These are phyloP conservation scores for Emberiza fucata DNA, from an alignment of 2,113 vertebrate species.

Conservation along the genomic window DNA sequence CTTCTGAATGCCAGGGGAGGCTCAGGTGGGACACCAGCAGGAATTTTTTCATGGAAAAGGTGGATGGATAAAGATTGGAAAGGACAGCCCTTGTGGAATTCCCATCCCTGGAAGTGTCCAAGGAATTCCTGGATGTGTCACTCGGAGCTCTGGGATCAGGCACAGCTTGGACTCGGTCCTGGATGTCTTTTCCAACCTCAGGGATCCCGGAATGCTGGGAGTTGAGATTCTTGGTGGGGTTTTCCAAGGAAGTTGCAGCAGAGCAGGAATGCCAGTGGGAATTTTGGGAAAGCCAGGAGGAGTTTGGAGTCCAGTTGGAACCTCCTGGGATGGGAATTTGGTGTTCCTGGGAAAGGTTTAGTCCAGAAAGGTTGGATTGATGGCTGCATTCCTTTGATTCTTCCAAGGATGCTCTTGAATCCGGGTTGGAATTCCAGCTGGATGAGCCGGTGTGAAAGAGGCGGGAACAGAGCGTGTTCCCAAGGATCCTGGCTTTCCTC, in stretches of 20 bases:
- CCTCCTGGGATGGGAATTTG: neutral
- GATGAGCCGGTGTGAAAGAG: neutral
- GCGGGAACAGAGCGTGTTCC: rapidly evolving
- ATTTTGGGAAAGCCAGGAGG: neutral
- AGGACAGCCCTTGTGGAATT: neutral
- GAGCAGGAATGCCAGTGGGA: rapidly evolving
- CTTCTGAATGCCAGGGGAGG: neutral
- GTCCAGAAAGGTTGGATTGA: neutral
- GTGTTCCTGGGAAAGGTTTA: neutral
- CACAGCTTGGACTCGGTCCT: neutral
- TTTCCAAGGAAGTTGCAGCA: neutral
- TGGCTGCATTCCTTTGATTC: neutral
- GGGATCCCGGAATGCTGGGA: rapidly evolving
- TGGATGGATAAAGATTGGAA: neutral
- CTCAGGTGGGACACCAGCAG: neutral
- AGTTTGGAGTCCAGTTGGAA: neutral
- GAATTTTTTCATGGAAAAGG: neutral
- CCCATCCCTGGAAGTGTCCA: neutral
- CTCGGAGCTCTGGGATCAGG: neutral
- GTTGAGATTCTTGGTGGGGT: neutral
- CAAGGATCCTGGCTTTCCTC: neutral
- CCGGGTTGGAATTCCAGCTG: neutral
- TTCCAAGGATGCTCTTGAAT: neutral
- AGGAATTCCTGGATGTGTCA: neutral
- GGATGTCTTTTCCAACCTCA: neutral